Evolutionary conservation across 2,113 vertebrate genomes (phyloP).

Genomic region (Psittacara wagleri): DNA sequence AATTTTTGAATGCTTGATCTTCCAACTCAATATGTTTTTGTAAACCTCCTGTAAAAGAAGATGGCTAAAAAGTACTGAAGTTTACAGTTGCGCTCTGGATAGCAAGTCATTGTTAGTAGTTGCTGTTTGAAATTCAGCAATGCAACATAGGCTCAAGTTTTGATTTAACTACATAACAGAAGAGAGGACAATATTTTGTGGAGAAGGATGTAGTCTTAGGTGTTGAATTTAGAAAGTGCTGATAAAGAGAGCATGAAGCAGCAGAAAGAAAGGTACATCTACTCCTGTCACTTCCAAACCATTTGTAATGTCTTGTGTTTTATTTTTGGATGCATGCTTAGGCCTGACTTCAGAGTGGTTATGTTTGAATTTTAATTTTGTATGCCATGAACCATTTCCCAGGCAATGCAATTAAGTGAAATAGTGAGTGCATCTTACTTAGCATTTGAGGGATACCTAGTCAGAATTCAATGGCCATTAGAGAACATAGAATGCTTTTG

Average conservation of each 20-base stretch:
- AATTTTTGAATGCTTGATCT: not conserved
- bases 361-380: not conserved
- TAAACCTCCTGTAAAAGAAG: not conserved
- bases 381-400: not conserved
- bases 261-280: not conserved
- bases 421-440: not conserved
- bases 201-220: not conserved
- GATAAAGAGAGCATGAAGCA: not conserved
- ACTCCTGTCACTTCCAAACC: not conserved
- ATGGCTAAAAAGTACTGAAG: not conserved
- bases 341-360: not conserved
- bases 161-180: not conserved
- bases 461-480: not conserved
- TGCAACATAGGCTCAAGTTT: not conserved
- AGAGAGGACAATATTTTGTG: not conserved
- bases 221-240: not conserved
- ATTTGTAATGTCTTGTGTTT: not conserved
- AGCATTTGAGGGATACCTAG: not conserved
- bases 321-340: not conserved
- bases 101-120: not conserved
- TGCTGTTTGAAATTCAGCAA: not conserved
- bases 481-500: not conserved
- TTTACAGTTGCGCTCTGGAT: not conserved
- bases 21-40: not conserved
- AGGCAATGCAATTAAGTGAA: not conserved